Base-by-base conservation (phyloP, 2,888 invertebrate genomes). In the Lasius fuliginosus region DNA sequence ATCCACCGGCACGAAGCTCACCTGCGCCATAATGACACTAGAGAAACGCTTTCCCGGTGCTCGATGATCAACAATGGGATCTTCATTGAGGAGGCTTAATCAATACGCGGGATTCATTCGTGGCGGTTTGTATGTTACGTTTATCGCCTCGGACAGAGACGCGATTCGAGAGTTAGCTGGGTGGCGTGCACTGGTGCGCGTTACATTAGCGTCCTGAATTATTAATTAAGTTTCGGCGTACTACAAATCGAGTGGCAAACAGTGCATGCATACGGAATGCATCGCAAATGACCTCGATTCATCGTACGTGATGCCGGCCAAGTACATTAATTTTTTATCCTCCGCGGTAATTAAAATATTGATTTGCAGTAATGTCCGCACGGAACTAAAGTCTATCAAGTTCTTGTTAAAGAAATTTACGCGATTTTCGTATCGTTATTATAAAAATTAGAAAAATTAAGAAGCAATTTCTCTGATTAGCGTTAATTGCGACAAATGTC, bases 251-350 rank as follows among this genome's bases (percentile, higher is more conserved):
- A 88, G 89, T 88, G 64, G 82, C 88, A 81, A 82, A 85, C 84
- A 77, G 69, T 69, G 83, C 86, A 49, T 62, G 68, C 53, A 82
- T 82, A 68, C 79, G 73, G 71, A 89, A 89, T 88, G 85, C 84
- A 81, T 83, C 85, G 89, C 86, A 83, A 83, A 79, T 81, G 79
- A 73, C 79, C 79, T 49, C 79, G 60, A 81, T 81, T 73, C 76
- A 84, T 82, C 89, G 88, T 88, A 86, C 83, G 88, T 85, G 89
- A 88, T 88, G 86, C 89, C 86, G 88, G 75, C 89, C 85, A 83
- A 88, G 86, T 85, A 85, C 82, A 89, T 89, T 89, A 89, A 89
- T 89, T 86, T 85, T 89, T 89, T 88, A 89, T 84, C 85, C 83
- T 82, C 71, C 77, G 79, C 69, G 83, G 82, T 74, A 84, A 84